Percentiles rank a stretch among this genome's conserved stretches.
Evolutionary conservation across 2,113 vertebrate species (phyloP).

Genomic region (Nicator chloris): DNA sequence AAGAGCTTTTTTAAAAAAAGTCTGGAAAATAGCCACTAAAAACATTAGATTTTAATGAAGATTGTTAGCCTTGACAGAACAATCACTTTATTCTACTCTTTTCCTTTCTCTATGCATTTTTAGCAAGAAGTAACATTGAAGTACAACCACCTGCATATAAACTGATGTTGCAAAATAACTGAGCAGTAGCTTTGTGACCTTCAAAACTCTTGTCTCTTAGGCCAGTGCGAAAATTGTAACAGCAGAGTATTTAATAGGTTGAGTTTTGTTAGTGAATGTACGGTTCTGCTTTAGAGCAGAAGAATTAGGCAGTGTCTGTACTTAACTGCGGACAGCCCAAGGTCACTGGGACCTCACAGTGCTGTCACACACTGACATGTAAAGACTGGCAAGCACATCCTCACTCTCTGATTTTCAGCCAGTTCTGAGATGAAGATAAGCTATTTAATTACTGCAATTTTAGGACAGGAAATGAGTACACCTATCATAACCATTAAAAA

Average conservation of each 20-base stretch:
- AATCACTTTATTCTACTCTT: neutral
- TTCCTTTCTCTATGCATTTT: neutral
- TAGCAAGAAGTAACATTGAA: neutral
- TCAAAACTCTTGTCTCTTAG: neutral
- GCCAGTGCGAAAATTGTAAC: neutral
- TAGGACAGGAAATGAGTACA: conserved; percentile 11
- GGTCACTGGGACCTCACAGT: neutral
- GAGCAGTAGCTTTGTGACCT: neutral
- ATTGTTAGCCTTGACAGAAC: neutral
- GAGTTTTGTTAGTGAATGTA: neutral
- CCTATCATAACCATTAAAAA: conserved; percentile 7
- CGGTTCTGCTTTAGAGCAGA: neutral
- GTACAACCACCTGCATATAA: neutral
- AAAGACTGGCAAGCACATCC: neutral
- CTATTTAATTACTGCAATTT: conserved; percentile 15
- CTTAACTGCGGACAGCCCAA: neutral
- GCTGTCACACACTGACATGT: neutral
- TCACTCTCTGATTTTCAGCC: neutral
- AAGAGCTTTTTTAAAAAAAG: neutral
- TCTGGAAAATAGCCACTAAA: neutral
- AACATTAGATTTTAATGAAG: neutral
- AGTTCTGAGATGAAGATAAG: neutral
- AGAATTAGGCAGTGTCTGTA: neutral
- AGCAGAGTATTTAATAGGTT: neutral
- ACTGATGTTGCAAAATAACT: neutral